A percentile compares a stretch with the other conserved stretches of the same genome.
phyloP scores from a whole-genome alignment of 2,888 invertebrate genomes.

The Diploptera punctata region DNA sequence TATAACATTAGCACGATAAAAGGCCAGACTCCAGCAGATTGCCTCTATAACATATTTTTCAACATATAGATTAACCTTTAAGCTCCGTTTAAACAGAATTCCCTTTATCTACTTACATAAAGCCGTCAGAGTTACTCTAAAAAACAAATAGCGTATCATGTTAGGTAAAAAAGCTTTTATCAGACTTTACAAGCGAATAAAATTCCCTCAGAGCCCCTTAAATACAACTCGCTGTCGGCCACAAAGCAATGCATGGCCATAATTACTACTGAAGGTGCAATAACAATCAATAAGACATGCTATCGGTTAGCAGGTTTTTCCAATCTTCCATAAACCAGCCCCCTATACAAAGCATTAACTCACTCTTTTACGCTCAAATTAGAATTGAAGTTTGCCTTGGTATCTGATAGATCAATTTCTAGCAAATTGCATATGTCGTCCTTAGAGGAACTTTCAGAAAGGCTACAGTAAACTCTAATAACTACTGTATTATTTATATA shows the following conservation, averaged over 20 bases:
- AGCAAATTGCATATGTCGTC: too few relatives aligned
- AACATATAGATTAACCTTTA: background rate
- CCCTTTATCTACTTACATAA: background rate
- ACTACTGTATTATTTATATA: too few relatives aligned
- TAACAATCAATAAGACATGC: too few relatives aligned
- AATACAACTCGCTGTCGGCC: background rate
- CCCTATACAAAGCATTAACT: too few relatives aligned
- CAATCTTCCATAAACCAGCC: too few relatives aligned
- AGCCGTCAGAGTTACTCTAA: background rate
- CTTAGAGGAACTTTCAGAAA: too few relatives aligned
- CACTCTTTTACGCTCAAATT: too few relatives aligned
- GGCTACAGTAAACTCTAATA: too few relatives aligned
- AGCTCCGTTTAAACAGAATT: too few relatives aligned
- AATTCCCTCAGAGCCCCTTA: slow-evolving; percentile 21
- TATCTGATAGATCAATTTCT: too few relatives aligned
- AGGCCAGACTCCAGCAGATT: background rate
- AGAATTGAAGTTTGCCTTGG: too few relatives aligned
- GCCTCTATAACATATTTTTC: background rate
- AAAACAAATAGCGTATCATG: slow-evolving; percentile 23
- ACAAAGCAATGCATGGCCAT: background rate
- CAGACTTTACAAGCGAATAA: slow-evolving; percentile 30
- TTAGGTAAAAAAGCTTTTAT: background rate
- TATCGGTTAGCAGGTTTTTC: too few relatives aligned
- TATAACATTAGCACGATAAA: slow-evolving; percentile 5
- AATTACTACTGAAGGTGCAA: background rate